These are phyloP conservation scores for Onychorhynchus coronatus DNA, from an alignment of 2,113 vertebrate genomes.

Conservation along the genomic window DNA sequence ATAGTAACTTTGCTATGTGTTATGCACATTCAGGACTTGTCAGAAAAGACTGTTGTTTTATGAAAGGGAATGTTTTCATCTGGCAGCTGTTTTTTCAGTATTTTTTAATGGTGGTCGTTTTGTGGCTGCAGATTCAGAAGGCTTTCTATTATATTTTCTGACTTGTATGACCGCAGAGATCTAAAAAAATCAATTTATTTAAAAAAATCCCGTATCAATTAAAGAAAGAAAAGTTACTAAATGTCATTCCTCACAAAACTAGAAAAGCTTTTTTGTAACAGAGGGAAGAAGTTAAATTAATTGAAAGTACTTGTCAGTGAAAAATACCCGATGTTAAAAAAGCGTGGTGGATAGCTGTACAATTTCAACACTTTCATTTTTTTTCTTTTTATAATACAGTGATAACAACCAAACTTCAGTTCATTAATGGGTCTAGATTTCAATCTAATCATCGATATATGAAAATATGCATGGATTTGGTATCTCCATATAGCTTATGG, in stretches of 20 bases:
- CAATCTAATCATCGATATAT: background rate
- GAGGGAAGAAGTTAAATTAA: background rate
- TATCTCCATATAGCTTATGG: background rate
- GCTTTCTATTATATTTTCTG: background rate
- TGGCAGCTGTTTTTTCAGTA: background rate
- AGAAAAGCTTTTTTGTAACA: background rate
- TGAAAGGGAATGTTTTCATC: background rate
- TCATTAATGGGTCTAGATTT: background rate
- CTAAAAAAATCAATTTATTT: background rate
- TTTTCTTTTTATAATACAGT: background rate
- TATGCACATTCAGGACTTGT: background rate
- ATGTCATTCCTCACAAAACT: background rate
- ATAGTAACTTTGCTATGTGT: background rate
- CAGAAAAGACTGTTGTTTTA: background rate
- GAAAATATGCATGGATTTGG: background rate
- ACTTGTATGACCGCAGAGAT: background rate
- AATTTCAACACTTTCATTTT: background rate
- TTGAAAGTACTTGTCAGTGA: background rate
- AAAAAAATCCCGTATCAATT: background rate
- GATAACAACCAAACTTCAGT: background rate
- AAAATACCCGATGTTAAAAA: background rate
- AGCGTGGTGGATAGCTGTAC: background rate
- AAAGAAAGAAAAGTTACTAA: background rate
- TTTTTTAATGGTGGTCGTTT: background rate
- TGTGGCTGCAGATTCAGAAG: background rate